Base-by-base conservation (phyloP, 1,140 invertebrate species). In the Orius insidiosus region DNA sequence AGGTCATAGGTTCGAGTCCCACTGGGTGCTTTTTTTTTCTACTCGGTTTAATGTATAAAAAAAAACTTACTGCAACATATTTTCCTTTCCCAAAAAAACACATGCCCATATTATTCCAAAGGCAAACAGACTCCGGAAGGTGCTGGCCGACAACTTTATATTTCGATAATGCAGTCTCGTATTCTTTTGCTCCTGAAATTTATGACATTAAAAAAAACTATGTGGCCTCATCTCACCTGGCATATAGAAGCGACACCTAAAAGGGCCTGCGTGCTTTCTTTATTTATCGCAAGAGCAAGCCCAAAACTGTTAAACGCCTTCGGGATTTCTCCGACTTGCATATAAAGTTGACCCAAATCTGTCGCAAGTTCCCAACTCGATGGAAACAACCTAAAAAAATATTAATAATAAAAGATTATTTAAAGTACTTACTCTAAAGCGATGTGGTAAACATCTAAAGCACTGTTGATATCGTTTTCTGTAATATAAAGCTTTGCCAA, bases 51-150 rank as follows among this genome's bases (percentile, higher is more conserved):
- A n/a, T n/a, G n/a, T n/a, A n/a, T n/a, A n/a, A n/a, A n/a, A n/a
- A n/a, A n/a, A 33, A 16, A 67, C 74, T 73, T 68, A 87, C 86
- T 47, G 86, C 86, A 35, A 94, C 83, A 61, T 78, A 85, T 71
- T 94, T 94, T 54, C 86, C 82, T 65, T 90, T 92, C 5, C 80
- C 79, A 60, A 83, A 88, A 63, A 90, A 92, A 58, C 88, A 92
- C 74, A 94, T 80, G 36, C 85, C 89, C 53, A 93, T 79, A 58
- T 94, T 94, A 59, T 89, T 94, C 88, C 88, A 94, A 1, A 94
- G 60, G 10, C 77, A 71, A 5, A 83, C 71, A 52, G 80, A 87
- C 60, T 94, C 83, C 10, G 83, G 76, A 48, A 77, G 69, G 14
- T 68, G 66, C 45, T 74, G 67, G 18, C 82, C 74, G 15, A 82